Evolutionary conservation across 2,797 vertebrate genomes (phyloP).

Genomic region (Buphagus erythrorhynchus): DNA sequence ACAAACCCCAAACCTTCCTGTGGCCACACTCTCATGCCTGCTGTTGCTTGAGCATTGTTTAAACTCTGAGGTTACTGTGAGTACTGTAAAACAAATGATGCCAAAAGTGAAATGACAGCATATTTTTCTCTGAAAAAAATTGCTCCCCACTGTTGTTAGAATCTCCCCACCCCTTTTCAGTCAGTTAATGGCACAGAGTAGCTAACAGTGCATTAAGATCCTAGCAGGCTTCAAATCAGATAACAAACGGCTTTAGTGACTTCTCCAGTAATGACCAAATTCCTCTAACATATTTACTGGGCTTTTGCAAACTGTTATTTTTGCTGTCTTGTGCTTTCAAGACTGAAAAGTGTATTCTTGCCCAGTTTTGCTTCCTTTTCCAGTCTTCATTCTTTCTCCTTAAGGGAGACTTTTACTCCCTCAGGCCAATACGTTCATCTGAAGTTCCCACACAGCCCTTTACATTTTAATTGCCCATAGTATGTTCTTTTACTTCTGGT

Average conservation of each 20-base stretch:
- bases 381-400: not conserved
- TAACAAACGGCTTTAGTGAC: not conserved
- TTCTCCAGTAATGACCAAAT: not conserved
- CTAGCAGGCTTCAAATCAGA: not conserved
- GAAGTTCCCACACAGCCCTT: not conserved
- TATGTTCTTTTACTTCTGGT: not conserved
- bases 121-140: not conserved
- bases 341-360: not conserved
- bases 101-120: not conserved
- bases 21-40: not conserved
- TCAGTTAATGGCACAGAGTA: not conserved
- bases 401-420: not conserved
- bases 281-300: not conserved
- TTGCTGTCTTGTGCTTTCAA: not conserved
- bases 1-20: constrained; percentile 41
- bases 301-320: not conserved
- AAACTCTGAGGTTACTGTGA: not conserved
- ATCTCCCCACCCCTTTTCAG: not conserved
- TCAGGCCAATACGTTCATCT: not conserved
- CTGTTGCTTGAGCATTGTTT: constrained; percentile 24
- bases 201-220: not conserved
- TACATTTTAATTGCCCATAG: not conserved
- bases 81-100: not conserved
- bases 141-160: not conserved
- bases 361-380: not conserved